Conservation (phyloP, 2,888 invertebrate species). For the Hartigia nigra region DNA sequence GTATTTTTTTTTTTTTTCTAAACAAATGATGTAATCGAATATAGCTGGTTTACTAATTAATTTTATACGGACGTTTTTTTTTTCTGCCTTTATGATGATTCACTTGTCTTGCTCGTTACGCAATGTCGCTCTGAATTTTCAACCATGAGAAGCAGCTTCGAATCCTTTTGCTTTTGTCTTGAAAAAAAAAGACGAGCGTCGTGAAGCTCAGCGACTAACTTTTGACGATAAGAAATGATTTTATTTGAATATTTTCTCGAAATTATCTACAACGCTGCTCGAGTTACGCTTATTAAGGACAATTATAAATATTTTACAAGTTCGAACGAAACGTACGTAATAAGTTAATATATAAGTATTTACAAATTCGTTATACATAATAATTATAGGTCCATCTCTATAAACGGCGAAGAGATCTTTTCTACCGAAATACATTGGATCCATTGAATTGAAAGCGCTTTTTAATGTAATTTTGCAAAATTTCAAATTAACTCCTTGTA, state of each 20-base stretch:
- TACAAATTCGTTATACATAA: slow-evolving; percentile 29
- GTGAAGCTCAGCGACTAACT: too few species aligned
- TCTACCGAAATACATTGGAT: background rate
- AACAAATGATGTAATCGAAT: too few species aligned
- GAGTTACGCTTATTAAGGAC: background rate
- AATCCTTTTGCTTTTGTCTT: too few species aligned
- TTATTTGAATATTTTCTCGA: background rate
- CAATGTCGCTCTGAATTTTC: too few species aligned
- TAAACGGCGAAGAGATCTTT: background rate
- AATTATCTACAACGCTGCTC: background rate
- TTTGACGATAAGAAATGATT: background rate
- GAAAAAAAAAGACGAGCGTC: too few species aligned
- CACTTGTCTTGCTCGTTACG: too few species aligned
- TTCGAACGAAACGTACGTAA: background rate
- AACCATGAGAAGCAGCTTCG: too few species aligned
- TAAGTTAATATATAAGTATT: slow-evolving; percentile 34
- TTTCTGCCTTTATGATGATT: too few species aligned
- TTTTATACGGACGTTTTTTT: too few species aligned
- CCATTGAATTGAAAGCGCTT: background rate
- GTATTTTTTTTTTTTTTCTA: too few species aligned
- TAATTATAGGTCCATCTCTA: background rate
- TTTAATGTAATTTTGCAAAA: background rate
- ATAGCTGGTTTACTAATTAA: too few species aligned
- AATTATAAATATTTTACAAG: background rate
- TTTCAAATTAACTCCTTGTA: background rate